Conservation (phyloP, 2,113 vertebrate species). For the Ictalurus furcatus region DNA sequence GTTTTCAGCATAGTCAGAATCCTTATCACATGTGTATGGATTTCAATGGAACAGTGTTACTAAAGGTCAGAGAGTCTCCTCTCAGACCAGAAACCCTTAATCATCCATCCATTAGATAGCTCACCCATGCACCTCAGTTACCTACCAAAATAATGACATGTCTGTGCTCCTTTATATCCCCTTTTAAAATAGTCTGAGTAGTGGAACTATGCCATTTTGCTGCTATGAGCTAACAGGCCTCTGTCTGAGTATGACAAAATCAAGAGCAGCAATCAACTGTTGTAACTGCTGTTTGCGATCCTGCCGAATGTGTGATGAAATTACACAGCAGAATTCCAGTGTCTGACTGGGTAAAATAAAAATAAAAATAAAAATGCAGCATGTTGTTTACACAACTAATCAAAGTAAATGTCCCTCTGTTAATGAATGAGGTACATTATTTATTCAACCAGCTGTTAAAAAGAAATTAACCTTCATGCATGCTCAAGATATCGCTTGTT, state of each 20-base stretch:
- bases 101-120: conserved; percentile 19
- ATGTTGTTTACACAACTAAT: conserved; percentile 10
- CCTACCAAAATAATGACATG: conserved; percentile 28
- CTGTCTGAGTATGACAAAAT: not conserved
- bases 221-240: not conserved
- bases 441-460: conserved; percentile 25
- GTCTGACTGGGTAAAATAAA: not conserved
- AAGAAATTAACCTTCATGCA: conserved; percentile 26
- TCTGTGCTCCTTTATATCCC: not conserved
- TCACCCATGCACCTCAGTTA: conserved; percentile 13
- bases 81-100: not conserved
- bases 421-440: conserved; percentile 15
- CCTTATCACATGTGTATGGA: not conserved
- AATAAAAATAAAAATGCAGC: not conserved
- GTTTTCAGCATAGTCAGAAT: not conserved
- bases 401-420: conserved; percentile 4
- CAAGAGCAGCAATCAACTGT: conserved; percentile 13
- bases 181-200: conserved; percentile 6
- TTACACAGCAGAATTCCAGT: conserved; percentile 8
- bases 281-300: conserved; percentile 15
- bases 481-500: not conserved
- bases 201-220: conserved; percentile 1
- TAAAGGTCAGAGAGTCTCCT: not conserved
- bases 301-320: not conserved
- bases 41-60: not conserved